These are phyloP conservation scores for Limenitis camilla DNA, from an alignment of 2,888 invertebrate species.

Conservation along the genomic window DNA sequence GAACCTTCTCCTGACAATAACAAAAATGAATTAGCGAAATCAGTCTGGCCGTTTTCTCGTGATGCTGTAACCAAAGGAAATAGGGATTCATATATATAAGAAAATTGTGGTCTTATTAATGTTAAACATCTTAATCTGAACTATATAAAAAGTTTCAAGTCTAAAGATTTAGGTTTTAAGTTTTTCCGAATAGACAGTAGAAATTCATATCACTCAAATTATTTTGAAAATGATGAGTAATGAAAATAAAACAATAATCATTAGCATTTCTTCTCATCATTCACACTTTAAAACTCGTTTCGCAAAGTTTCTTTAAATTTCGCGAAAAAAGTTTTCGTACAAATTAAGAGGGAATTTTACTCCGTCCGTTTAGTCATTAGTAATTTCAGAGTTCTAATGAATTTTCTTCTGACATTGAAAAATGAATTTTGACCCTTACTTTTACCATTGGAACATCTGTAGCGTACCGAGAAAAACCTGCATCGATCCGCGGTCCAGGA, in stretches of 20 bases:
- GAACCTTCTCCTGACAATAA: too few relatives aligned
- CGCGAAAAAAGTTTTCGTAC: slow-evolving; percentile 67
- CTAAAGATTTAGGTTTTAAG: too few relatives aligned
- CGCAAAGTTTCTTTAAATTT: slow-evolving; percentile 62
- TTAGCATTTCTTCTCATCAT: slow-evolving; percentile 63
- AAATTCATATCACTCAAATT: neutral
- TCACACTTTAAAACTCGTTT: slow-evolving; percentile 68
- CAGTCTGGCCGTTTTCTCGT: too few relatives aligned
- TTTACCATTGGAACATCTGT: slow-evolving; percentile 51
- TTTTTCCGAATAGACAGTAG: too few relatives aligned
- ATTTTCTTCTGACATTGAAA: slow-evolving; percentile 74
- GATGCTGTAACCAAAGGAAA: too few relatives aligned
- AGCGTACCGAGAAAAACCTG: slow-evolving; percentile 37
- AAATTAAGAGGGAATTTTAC: slow-evolving; percentile 74
- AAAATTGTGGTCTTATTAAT: too few relatives aligned
- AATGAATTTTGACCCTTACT: slow-evolving; percentile 67
- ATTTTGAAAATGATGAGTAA: slow-evolving; percentile 18
- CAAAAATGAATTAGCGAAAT: too few relatives aligned
- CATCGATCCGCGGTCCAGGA: slow-evolving; percentile 43
- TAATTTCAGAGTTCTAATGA: slow-evolving; percentile 75
- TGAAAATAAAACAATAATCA: slow-evolving; percentile 58
- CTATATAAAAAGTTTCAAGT: too few relatives aligned
- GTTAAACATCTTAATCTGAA: too few relatives aligned
- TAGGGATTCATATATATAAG: too few relatives aligned
- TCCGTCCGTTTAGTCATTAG: slow-evolving; percentile 72